These are phyloP conservation scores for Boloria selene DNA, from an alignment of 2,888 invertebrate species.

Conservation along the genomic window DNA sequence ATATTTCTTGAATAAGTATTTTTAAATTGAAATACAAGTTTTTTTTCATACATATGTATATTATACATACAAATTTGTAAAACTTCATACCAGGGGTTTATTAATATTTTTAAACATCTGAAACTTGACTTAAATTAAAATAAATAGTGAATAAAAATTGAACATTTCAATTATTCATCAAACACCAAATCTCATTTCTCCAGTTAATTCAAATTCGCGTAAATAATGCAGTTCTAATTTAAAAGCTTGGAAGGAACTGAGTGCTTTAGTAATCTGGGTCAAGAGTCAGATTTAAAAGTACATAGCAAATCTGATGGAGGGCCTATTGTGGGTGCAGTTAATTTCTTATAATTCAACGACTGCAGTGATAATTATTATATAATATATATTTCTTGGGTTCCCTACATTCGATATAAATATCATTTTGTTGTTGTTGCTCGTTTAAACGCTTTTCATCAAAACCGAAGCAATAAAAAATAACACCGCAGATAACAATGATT, in stretches of 20 bases:
- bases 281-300: conserved; percentile 29
- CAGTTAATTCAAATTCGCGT: conserved; percentile 24
- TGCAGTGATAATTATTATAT: conserved; percentile 8
- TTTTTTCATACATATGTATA: no score
- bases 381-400: not conserved
- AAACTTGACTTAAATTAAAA: not conserved
- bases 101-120: no score
- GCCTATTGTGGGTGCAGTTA: conserved; percentile 25
- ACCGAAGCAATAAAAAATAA: no score
- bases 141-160: not conserved
- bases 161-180: conserved; percentile 9
- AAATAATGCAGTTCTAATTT: conserved; percentile 32
- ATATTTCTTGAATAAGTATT: no score
- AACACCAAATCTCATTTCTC: conserved; percentile 10
- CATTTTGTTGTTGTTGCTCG: not conserved
- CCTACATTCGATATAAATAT: not conserved
- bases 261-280: conserved; percentile 32
- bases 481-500: no score
- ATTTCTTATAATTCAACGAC: conserved; percentile 15
- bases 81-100: no score
- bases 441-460: no score
- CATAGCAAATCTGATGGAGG: conserved; percentile 26
- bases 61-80: no score
- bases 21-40: no score
- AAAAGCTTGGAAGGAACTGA: conserved; percentile 31